Evolutionary conservation across 2,888 invertebrate species (phyloP).

Genomic region (Gryllus longicercus): DNA sequence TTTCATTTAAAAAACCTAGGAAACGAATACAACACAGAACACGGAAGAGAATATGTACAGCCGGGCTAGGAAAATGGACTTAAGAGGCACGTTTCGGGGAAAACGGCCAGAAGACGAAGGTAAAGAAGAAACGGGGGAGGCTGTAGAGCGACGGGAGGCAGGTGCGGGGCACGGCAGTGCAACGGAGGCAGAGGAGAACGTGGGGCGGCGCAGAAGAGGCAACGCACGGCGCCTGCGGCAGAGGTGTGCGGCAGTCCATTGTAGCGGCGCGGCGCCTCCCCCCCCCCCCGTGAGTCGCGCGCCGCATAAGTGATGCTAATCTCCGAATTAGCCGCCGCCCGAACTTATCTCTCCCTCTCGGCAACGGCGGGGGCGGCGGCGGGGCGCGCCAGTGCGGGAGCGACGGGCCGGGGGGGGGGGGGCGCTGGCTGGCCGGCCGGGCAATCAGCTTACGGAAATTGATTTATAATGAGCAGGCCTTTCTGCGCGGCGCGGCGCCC

Average conservation of each 20-base stretch:
- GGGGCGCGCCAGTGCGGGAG: neutral
- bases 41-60: no score
- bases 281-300: neutral
- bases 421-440: neutral
- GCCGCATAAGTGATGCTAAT: neutral
- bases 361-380: neutral
- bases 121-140: no score
- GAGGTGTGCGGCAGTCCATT: neutral
- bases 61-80: no score
- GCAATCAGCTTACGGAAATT: constrained; percentile 17
- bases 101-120: no score
- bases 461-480: constrained; percentile 8
- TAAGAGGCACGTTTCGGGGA: no score
- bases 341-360: constrained; percentile 4
- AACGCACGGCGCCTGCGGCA: neutral
- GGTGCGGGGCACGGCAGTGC: no score
- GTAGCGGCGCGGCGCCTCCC: neutral
- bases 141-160: no score
- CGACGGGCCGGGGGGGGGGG: neutral
- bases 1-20: no score
- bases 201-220: no score
- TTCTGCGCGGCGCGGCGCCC: neutral
- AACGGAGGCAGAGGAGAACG: no score
- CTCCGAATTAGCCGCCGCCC: neutral
- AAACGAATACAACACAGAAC: no score